A percentile compares a stretch with the other conserved stretches of the same genome.
Evolutionary conservation across 2,113 vertebrate species (phyloP).

Genomic region (Cynoglossus semilaevis): DNA sequence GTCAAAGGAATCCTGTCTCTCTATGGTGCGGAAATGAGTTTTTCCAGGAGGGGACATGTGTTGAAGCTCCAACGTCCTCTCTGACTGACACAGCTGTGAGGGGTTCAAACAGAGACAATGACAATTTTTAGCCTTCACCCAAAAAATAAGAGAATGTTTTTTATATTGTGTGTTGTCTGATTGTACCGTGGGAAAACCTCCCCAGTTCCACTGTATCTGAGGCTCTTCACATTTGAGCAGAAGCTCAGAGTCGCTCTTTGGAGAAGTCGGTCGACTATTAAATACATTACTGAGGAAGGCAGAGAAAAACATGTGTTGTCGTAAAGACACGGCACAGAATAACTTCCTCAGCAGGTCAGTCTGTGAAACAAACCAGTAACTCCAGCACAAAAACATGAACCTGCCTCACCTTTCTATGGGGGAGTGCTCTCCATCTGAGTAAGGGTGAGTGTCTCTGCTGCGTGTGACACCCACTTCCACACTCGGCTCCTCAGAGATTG

Average conservation of each 20-base stretch:
- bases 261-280: constrained; percentile 64
- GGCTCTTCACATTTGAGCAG: constrained; percentile 78
- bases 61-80: constrained; percentile 50
- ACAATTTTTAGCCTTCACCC: too few relatives aligned
- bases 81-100: constrained; percentile 62
- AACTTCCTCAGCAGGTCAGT: neutral
- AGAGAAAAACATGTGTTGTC: neutral
- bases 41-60: constrained; percentile 12
- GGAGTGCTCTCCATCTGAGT: constrained; percentile 81
- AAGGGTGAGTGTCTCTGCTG: constrained; percentile 66
- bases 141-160: neutral
- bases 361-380: neutral
- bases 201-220: constrained; percentile 91
- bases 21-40: constrained; percentile 74
- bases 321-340: neutral
- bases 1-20: constrained; percentile 75
- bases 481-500: constrained; percentile 64
- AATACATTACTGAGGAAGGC: constrained; percentile 58
- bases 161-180: neutral
- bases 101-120: constrained; percentile 1
- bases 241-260: constrained; percentile 94
- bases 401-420: constrained; percentile 71
- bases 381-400: neutral
- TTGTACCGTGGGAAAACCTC: constrained; percentile 85
- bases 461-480: constrained; percentile 34